A percentile compares a stretch with the other conserved stretches of the same genome.
Conservation (phyloP, 2,888 invertebrate species). For the Caenorhabditis sp. region DNA sequence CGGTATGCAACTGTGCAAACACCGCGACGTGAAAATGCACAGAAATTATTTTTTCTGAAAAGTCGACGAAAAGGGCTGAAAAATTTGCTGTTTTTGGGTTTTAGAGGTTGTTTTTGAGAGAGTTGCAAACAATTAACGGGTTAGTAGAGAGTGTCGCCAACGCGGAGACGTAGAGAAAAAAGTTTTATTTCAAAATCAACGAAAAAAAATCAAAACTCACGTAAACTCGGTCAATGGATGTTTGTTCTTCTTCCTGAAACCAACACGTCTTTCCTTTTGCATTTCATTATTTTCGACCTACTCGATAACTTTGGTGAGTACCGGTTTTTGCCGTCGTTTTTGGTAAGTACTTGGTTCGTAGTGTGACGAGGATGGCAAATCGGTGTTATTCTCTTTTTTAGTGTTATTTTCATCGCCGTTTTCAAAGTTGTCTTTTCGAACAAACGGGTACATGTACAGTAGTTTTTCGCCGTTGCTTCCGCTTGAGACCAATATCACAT, state of each 20-base stretch:
- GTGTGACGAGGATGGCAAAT: neutral
- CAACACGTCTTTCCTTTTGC: too few relatives aligned
- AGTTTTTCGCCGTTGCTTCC: conserved; percentile 52
- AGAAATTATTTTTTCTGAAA: too few relatives aligned
- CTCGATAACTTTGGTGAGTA: conserved; percentile 8
- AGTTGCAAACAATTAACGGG: too few relatives aligned
- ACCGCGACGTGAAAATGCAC: too few relatives aligned
- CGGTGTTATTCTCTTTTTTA: neutral
- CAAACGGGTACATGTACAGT: conserved; percentile 55
- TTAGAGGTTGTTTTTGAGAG: too few relatives aligned
- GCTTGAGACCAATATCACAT: conserved; percentile 47
- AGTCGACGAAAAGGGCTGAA: too few relatives aligned
- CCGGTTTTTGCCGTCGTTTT: conserved; percentile 10
- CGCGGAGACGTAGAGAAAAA: too few relatives aligned
- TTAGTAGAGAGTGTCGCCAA: too few relatives aligned
- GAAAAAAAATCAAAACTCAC: neutral
- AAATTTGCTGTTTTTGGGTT: too few relatives aligned
- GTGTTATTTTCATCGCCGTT: neutral
- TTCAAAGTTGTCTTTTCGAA: neutral
- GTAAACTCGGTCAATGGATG: neutral
- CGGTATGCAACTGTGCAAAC: too few relatives aligned
- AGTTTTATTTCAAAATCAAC: neutral
- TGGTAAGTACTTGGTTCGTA: neutral
- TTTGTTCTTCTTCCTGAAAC: too few relatives aligned
- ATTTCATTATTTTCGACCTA: too few relatives aligned